These are phyloP conservation scores for Serilophus lunatus DNA, from an alignment of 2,113 vertebrate species.

Conservation along the genomic window DNA sequence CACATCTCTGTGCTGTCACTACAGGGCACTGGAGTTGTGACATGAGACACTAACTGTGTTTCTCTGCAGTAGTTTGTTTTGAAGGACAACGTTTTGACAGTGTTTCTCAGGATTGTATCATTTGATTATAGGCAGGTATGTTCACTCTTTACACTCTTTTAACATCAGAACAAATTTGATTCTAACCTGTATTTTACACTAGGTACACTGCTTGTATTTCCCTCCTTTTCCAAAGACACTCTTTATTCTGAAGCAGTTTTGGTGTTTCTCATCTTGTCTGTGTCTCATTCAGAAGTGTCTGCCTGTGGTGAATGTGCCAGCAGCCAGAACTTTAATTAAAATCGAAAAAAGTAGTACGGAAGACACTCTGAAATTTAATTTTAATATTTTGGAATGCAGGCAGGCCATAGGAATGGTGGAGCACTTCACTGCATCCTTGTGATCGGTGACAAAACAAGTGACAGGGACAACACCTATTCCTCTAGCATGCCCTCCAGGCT, in stretches of 20 bases:
- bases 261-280: neutral
- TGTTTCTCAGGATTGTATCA: no score
- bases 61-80: no score
- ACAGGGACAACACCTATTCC: neutral
- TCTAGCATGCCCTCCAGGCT: neutral
- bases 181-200: neutral
- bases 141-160: neutral
- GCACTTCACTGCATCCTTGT: neutral
- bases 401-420: rapidly evolving
- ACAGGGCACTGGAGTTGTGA: no score
- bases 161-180: neutral
- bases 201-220: neutral
- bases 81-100: no score
- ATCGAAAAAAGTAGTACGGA: neutral
- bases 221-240: neutral
- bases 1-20: no score
- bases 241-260: neutral
- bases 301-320: rapidly evolving
- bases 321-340: neutral
- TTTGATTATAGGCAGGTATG: no score
- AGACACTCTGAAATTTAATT: neutral
- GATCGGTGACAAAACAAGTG: neutral
- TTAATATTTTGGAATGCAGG: neutral
- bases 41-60: no score
- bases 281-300: neutral